Evolutionary conservation across 2,888 invertebrate species (phyloP).

Genomic region (Acleris literana): DNA sequence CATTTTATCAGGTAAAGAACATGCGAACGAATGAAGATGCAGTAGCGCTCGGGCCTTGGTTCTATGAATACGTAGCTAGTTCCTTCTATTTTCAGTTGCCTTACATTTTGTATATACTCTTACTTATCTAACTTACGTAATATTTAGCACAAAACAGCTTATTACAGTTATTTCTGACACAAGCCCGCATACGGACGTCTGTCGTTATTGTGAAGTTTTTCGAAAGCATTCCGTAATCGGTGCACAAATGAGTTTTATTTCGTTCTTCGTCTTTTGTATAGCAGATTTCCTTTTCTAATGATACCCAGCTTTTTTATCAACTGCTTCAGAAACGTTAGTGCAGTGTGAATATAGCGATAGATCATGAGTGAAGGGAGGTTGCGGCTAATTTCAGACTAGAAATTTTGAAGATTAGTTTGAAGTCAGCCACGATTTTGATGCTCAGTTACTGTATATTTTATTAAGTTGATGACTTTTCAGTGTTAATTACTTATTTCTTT

Average conservation of each 20-base stretch:
- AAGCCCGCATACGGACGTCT: constrained; percentile 39
- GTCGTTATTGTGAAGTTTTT: constrained; percentile 37
- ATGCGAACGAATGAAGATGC: constrained; percentile 23
- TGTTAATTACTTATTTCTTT: constrained; percentile 15
- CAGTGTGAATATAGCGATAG: constrained; percentile 18
- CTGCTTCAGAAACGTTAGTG: constrained; percentile 39
- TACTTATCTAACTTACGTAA: constrained; percentile 32
- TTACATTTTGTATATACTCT: constrained; percentile 3
- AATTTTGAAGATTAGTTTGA: constrained; percentile 26
- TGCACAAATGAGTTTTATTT: constrained; percentile 36
- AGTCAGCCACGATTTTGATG: constrained; percentile 16
- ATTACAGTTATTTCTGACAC: constrained; percentile 15
- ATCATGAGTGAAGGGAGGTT: constrained; percentile 14
- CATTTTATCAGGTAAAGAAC: constrained; percentile 15
- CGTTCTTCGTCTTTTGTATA: not conserved
- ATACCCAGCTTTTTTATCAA: constrained; percentile 35
- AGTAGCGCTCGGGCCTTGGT: constrained; percentile 22
- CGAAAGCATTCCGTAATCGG: constrained; percentile 39
- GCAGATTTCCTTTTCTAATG: constrained; percentile 13
- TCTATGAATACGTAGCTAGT: constrained; percentile 11
- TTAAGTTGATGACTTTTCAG: constrained; percentile 16
- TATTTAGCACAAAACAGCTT: constrained; percentile 29
- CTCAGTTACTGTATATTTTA: constrained; percentile 15
- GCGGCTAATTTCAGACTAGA: constrained; percentile 31
- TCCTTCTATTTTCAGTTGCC: constrained; percentile 11